Base-by-base conservation (phyloP, 2,797 vertebrate genomes). In the Heteromormyrus szaboi region DNA sequence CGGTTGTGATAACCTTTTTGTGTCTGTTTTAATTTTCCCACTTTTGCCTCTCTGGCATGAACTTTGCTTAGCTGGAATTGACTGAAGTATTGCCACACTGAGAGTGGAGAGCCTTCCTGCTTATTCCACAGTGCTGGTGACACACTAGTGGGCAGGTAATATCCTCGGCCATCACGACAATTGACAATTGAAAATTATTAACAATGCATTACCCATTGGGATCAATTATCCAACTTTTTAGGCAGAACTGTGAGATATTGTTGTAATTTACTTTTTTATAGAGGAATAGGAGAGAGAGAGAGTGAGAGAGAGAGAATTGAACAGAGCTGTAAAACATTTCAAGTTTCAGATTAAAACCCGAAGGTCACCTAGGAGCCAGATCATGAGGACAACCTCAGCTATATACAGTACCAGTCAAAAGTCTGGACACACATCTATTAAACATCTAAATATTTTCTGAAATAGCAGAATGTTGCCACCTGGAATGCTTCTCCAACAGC, bases 141-240 rank as follows among this genome's bases (percentile, higher is more conserved):
- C 2, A 84, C 44, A 14, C 7, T 22, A 84, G 81, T 50, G 81
- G n/a, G 41, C 37, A 22, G n/a, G 46, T 22, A 48, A 84, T 44
- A 84, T n/a, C 44, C 41, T 84, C 25, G 8, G 41, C 44, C 81
- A 51, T 48, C 19, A 12, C 12, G 81, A 51, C 41, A 25, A 25
- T 50, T 51, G 81, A 83, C 37, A 22, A 22, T 25, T 48, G 19
- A n/a, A 84, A 81, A 81, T 81, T 22, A 14, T 84, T 84, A 84
- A 84, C 81, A 84, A 50, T 84, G 50, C 44, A 81, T 46, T 81
- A n/a, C 76, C 76, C 76, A 46, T 19, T 8, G 76, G 81, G 44
- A 84, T 84, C 81, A 84, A 84, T 84, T 84, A 84, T 84, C 22
- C 33, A 56, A 44, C 59, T 68, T 87, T 50, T 48, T 50, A 50